Conservation (phyloP, 2,888 invertebrate species). For the Drosophila birchii region DNA sequence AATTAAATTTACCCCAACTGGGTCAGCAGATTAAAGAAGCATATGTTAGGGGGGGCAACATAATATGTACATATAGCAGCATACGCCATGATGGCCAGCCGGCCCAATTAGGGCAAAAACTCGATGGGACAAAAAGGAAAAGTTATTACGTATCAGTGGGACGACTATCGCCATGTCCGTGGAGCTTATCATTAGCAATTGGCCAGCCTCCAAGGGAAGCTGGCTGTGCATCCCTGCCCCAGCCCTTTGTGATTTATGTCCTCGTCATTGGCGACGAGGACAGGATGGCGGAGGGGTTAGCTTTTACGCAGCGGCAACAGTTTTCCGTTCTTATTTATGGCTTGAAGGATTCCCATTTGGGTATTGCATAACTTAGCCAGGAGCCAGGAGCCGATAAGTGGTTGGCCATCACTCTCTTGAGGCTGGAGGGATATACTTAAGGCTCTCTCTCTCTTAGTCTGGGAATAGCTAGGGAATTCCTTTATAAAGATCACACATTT, state of each 20-base stretch:
- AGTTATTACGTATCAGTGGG: slow-evolving; percentile 19
- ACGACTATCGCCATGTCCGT: slow-evolving; percentile 12
- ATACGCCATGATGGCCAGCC: slow-evolving; percentile 34
- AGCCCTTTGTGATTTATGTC: slow-evolving; percentile 65
- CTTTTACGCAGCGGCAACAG: slow-evolving; percentile 64
- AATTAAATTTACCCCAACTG: slow-evolving; percentile 35
- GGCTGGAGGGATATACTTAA: slow-evolving; percentile 12
- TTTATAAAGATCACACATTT: slow-evolving; percentile 17
- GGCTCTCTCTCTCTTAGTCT: not conserved
- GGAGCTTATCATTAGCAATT: slow-evolving; percentile 64
- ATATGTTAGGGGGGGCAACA: slow-evolving; percentile 16
- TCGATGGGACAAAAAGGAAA: not conserved
- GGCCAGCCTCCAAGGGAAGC: slow-evolving; percentile 31
- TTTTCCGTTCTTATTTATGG: slow-evolving; percentile 66
- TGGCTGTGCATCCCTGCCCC: not conserved
- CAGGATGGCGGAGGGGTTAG: slow-evolving; percentile 11
- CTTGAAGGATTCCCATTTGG: slow-evolving; percentile 39
- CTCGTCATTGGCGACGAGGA: slow-evolving; percentile 36
- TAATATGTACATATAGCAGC: slow-evolving; percentile 6
- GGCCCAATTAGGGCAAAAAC: slow-evolving; percentile 31
- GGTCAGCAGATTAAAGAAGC: slow-evolving; percentile 44
- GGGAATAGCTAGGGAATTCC: not conserved
- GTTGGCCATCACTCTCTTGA: slow-evolving; percentile 23
- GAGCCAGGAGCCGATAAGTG: slow-evolving; percentile 61
- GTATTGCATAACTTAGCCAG: slow-evolving; percentile 38